Percentiles rank a stretch among this genome's conserved stretches.
These are phyloP conservation scores for Malurus melanocephalus DNA, from an alignment of 2,113 vertebrate species.

Conservation along the genomic window DNA sequence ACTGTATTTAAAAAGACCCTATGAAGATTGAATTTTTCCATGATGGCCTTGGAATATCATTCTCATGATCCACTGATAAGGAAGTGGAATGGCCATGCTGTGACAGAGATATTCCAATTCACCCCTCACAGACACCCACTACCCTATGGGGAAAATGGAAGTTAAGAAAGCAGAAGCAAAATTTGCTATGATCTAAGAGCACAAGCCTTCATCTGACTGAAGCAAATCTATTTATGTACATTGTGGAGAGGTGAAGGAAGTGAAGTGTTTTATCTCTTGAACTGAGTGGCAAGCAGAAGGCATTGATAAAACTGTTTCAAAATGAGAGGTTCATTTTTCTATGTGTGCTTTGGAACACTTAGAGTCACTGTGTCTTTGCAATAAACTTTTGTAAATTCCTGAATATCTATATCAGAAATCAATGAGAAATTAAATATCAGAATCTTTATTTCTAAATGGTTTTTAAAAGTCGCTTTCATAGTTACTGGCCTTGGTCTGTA, in stretches of 20 bases:
- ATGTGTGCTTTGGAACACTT: not conserved
- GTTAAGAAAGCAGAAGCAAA: slow-evolving; percentile 65
- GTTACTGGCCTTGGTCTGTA: not conserved
- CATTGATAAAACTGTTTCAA: slow-evolving; percentile 12
- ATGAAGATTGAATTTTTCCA: slow-evolving; percentile 29
- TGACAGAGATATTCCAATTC: slow-evolving; percentile 57
- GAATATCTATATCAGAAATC: not conserved
- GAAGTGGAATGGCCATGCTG: not conserved
- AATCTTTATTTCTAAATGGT: not conserved
- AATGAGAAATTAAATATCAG: not conserved
- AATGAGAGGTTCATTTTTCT: not conserved
- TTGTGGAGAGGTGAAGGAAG: slow-evolving; percentile 54
- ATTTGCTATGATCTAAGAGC: slow-evolving; percentile 12
- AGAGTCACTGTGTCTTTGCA: not conserved
- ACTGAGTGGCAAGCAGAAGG: not conserved
- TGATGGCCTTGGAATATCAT: slow-evolving; percentile 39
- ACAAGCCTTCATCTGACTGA: slow-evolving; percentile 42
- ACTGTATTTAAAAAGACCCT: not conserved
- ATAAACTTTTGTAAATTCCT: not conserved
- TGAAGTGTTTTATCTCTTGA: slow-evolving; percentile 41
- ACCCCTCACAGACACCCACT: slow-evolving; percentile 26
- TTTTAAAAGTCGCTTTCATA: not conserved
- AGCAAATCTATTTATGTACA: slow-evolving; percentile 29
- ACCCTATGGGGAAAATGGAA: slow-evolving; percentile 52
- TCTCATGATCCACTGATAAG: slow-evolving; percentile 29